These are phyloP conservation scores for Muscidifurax raptorellus DNA, from an alignment of 1,140 invertebrate genomes.

Conservation along the genomic window DNA sequence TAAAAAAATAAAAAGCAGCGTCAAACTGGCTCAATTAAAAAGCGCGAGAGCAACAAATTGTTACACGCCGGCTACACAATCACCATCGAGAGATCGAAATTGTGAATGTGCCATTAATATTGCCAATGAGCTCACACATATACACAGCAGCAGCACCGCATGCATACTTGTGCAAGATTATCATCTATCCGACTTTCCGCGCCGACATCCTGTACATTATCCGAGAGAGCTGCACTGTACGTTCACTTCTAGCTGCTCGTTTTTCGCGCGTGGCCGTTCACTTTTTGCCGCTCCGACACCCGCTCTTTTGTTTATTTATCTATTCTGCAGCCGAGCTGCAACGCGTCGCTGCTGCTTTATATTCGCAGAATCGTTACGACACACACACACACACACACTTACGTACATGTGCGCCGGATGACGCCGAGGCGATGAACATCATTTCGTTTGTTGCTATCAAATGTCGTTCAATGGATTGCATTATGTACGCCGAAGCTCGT, in stretches of 20 bases:
- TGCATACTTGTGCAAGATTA: conserved; percentile 42
- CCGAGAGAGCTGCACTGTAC: background rate
- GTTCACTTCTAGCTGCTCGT: conserved; percentile 28
- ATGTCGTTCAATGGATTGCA: background rate
- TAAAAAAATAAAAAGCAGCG: background rate
- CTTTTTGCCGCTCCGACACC: conserved; percentile 7
- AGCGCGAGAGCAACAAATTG: conserved; percentile 23
- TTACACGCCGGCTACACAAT: background rate
- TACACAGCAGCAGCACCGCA: background rate
- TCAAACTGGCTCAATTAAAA: conserved; percentile 16
- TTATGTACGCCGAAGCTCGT: background rate
- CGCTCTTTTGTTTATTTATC: conserved; percentile 40
- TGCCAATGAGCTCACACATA: conserved; percentile 19
- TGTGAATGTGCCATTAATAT: conserved; percentile 30
- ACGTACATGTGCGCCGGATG: background rate
- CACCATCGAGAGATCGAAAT: background rate
- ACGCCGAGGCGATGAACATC: conserved; percentile 9
- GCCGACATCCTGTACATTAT: conserved; percentile 34
- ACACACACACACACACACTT: background rate
- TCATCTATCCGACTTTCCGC: conserved; percentile 36
- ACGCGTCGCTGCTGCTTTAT: background rate
- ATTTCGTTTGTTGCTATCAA: conserved; percentile 20
- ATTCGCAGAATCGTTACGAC: conserved; percentile 31
- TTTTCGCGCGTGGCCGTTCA: conserved; percentile 32
- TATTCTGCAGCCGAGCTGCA: background rate